These are phyloP conservation scores for Pheosia tremula DNA, from an alignment of 2,888 invertebrate genomes.

Conservation along the genomic window DNA sequence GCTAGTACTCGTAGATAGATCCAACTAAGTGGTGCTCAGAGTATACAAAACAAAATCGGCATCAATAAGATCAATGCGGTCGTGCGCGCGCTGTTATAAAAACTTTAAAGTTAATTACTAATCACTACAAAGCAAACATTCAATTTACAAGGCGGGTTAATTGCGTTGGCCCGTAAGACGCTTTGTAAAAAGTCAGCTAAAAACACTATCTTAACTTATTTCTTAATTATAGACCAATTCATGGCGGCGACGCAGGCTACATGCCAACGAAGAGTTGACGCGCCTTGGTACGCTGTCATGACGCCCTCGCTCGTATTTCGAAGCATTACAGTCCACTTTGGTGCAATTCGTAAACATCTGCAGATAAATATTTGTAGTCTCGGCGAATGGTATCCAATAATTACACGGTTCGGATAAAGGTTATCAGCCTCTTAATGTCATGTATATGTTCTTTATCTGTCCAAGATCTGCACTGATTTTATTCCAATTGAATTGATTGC, in stretches of 20 bases:
- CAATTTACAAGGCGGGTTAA: conserved; percentile 84
- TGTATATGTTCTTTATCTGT: conserved; percentile 68
- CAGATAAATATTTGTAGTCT: conserved; percentile 60
- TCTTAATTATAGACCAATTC: conserved; percentile 84
- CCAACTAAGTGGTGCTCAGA: conserved; percentile 61
- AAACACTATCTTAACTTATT: conserved; percentile 83
- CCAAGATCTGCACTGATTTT: conserved; percentile 59
- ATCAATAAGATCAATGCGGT: conserved; percentile 68
- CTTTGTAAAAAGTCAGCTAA: conserved; percentile 80
- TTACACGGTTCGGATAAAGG: conserved; percentile 78
- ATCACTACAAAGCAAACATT: conserved; percentile 84
- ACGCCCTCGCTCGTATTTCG: conserved; percentile 44
- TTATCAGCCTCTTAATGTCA: conserved; percentile 79
- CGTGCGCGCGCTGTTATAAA: conserved; percentile 65
- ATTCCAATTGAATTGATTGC: conserved; percentile 38
- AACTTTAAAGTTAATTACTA: conserved; percentile 80
- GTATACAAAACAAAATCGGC: conserved; percentile 65
- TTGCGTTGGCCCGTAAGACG: conserved; percentile 75
- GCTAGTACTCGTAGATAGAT: conserved; percentile 13
- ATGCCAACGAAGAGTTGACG: conserved; percentile 67
- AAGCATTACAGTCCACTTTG: conserved; percentile 47
- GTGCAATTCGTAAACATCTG: conserved; percentile 30
- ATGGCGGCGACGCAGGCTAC: conserved; percentile 74
- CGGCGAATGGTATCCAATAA: conserved; percentile 79
- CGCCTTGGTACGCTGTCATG: conserved; percentile 31